A percentile compares a stretch with the other conserved stretches of the same genome.
phyloP scores from a whole-genome alignment of 2,888 invertebrate genomes.

The Meiosimyza platycephala region DNA sequence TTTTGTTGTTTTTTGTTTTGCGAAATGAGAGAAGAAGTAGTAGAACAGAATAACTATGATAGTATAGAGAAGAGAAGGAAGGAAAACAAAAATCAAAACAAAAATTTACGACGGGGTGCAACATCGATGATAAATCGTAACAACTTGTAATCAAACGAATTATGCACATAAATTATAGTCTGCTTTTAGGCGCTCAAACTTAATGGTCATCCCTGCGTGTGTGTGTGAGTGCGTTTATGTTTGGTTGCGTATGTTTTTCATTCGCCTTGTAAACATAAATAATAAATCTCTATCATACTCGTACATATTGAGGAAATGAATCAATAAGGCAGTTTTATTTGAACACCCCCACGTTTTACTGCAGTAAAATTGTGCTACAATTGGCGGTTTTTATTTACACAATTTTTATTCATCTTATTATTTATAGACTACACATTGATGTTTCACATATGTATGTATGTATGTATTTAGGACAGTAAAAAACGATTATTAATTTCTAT shows the following conservation, averaged over 20 bases:
- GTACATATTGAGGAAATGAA: background rate
- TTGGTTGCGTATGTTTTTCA: background rate
- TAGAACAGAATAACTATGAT: constrained; percentile 6
- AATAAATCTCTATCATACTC: too few relatives aligned
- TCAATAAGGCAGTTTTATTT: too few relatives aligned
- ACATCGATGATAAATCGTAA: background rate
- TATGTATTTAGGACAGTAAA: too few relatives aligned
- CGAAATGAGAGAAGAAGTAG: constrained; percentile 12
- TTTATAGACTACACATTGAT: too few relatives aligned
- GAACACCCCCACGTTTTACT: too few relatives aligned
- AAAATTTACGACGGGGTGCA: background rate
- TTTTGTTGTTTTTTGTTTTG: background rate
- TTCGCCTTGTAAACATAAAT: too few relatives aligned
- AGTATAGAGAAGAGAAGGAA: constrained; percentile 42
- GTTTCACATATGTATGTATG: too few relatives aligned
- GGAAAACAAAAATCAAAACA: constrained; percentile 11
- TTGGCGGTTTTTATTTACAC: too few relatives aligned
- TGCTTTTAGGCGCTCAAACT: constrained; percentile 19
- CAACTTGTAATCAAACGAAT: too few relatives aligned
- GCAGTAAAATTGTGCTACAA: too few relatives aligned
- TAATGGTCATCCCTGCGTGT: background rate
- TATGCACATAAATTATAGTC: constrained; percentile 15
- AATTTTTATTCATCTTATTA: too few relatives aligned
- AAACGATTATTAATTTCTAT: too few relatives aligned
- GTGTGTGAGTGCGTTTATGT: background rate